Base-by-base conservation (phyloP, 2,797 vertebrate genomes). In the Anomalospiza imberbis region DNA sequence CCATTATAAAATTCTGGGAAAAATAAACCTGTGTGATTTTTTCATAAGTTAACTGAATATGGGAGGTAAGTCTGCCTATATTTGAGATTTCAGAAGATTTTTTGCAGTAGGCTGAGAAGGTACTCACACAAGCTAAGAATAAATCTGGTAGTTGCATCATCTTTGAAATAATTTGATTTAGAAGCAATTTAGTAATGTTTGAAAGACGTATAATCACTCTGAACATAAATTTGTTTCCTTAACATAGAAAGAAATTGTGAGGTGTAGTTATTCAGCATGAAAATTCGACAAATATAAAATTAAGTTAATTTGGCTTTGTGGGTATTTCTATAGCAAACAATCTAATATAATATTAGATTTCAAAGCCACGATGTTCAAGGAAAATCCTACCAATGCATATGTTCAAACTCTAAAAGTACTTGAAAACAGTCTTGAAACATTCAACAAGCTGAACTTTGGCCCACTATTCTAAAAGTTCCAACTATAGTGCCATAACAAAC, bases 131-230 rank as follows among this genome's bases (percentile, higher is more conserved):
- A 95, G 44, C 86, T 57, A 91, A 81, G 58, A 93, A 94, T 88
- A 96, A 91, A 74, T 63, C 57, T 75, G 50, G 22, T 60, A 81
- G 42, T 70, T 86, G 28, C 2, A 2, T 92, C 62, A 84, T 91
- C 34, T 75, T 61, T 78, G 58, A 93, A 93, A 86, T 74, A 91
- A 93, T 62, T 81, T 16, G 28, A 88, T 85, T 93, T 88, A 80
- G 84, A 86, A 90, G 58, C 31, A 90, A 84, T 85, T 86, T 65
- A 93, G 51, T 34, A 48, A 58, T 18, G 10, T 58, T 84, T 84
- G 75, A 78, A 93, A 94, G 22, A 78, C 72, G 34, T 25, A 78
- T 38, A 88, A 80, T 91, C 31, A 68, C 21, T 63, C 34, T 63
- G 45, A 81, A 86, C 38, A 71, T 45, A 74, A 73, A 89, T 48